phyloP scores from a whole-genome alignment of 2,797 vertebrate species.

The Crocodylus rhombifer region DNA sequence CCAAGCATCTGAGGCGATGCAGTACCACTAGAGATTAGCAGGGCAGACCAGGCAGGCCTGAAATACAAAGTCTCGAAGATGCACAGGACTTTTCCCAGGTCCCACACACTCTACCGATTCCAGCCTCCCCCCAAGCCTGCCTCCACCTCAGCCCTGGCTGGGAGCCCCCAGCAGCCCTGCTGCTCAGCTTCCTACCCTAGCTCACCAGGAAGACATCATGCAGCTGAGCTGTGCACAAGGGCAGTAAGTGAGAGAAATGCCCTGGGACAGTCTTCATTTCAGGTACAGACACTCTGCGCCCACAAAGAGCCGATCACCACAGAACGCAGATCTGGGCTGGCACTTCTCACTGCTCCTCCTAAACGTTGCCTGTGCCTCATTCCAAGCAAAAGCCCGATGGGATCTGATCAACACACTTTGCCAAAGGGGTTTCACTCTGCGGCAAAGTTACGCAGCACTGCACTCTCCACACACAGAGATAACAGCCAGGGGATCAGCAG shows the following conservation, averaged over 20 bases:
- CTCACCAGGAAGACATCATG: too few relatives aligned
- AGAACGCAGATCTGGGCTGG: background rate
- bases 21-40: background rate
- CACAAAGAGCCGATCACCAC: background rate
- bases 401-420: accelerated
- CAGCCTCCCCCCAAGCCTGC: too few relatives aligned
- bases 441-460: accelerated
- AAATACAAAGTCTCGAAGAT: too few relatives aligned
- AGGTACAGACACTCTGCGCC: background rate
- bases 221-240: too few relatives aligned
- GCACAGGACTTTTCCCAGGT: too few relatives aligned
- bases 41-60: too few relatives aligned
- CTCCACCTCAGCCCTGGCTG: too few relatives aligned
- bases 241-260: background rate
- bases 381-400: background rate
- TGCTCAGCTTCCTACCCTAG: too few relatives aligned
- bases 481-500: background rate
- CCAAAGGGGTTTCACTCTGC: accelerated
- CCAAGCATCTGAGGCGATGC: background rate
- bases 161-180: too few relatives aligned
- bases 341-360: background rate
- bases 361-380: background rate
- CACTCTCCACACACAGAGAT: accelerated
- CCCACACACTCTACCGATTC: too few relatives aligned
- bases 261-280: accelerated